A percentile compares a stretch with the other conserved stretches of the same genome.
Evolutionary conservation across 2,888 invertebrate genomes (phyloP).

Genomic region (Sinhomidia bicolor): DNA sequence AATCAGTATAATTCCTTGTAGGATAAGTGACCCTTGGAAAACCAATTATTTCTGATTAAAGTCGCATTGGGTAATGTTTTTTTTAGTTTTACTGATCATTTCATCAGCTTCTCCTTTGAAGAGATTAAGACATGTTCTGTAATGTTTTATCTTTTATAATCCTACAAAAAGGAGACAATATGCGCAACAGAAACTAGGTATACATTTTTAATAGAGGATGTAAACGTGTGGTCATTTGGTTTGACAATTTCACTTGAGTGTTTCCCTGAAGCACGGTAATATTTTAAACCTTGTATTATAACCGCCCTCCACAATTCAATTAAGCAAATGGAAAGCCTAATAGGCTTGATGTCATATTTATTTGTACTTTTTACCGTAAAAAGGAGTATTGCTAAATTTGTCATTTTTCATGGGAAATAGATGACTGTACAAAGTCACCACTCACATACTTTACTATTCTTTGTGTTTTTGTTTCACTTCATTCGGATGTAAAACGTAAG

Average conservation of each 20-base stretch:
- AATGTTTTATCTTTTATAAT: too few relatives aligned
- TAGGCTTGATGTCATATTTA: neutral
- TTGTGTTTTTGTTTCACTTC: neutral
- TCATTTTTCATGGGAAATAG: neutral
- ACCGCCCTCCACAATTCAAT: too few relatives aligned
- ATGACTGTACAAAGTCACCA: neutral
- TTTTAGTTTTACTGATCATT: neutral
- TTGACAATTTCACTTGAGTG: too few relatives aligned
- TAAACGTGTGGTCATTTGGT: too few relatives aligned
- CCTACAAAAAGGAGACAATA: too few relatives aligned
- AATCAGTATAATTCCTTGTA: neutral
- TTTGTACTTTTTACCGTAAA: neutral
- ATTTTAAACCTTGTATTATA: neutral
- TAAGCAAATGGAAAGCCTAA: neutral
- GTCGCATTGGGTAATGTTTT: neutral
- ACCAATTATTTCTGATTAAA: conserved; percentile 7
- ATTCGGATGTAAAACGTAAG: neutral
- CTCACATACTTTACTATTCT: too few relatives aligned
- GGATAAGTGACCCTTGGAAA: neutral
- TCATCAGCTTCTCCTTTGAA: neutral
- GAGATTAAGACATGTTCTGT: too few relatives aligned
- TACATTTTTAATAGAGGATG: too few relatives aligned
- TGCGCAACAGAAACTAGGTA: too few relatives aligned
- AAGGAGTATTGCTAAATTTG: neutral
- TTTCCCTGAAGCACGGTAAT: too few relatives aligned